Base-by-base conservation (phyloP, 2,888 invertebrate species). In the Leptura quadrifasciata region DNA sequence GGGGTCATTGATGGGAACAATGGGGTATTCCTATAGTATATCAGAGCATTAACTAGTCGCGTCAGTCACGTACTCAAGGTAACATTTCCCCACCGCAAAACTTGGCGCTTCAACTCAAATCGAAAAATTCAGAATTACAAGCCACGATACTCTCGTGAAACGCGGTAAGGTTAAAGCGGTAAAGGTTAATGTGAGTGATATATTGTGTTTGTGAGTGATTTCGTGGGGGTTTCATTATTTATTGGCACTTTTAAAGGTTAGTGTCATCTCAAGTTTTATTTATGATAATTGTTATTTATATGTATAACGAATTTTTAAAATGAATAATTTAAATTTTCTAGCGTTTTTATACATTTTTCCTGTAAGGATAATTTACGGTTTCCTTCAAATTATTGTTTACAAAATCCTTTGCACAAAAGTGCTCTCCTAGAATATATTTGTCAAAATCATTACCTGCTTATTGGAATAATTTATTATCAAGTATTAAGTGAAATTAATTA, bases 21-120 rank as follows among this genome's bases (percentile, higher is more conserved):
- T n/a, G 15, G 39, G 39, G 39, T n/a, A 15, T n/a, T 47, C 12
- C 47, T 47, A n/a, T 47, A n/a, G n/a, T n/a, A 47, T n/a, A n/a
- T n/a, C 47, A 47, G 6, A n/a, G n/a, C 20, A 52, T 35, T 47
- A 65, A 24, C 52, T 47, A 35, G 35, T 72, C 58, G 52, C 61
- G 72, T 63, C 63, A 58, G 60, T 71, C 69, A 67, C 47, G 57
- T 68, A 67, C 27, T 68, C 76, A 77, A 77, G 76, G 76, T 74
- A 71, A 72, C 10, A 27, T 65, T 75, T 61, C 68, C 73, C 72
- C 77, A 75, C 75, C 57, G 58, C 55, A 21, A 10, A 47, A 74
- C 58, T 67, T 54, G 70, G 70, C 39, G 61, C 60, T 20, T 27
- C 57, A n/a, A 24, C 61, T 70, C 52, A 63, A 61, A 67, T 60